phyloP scores from a whole-genome alignment of 2,888 invertebrate genomes.

The Cephus nigrinus region DNA sequence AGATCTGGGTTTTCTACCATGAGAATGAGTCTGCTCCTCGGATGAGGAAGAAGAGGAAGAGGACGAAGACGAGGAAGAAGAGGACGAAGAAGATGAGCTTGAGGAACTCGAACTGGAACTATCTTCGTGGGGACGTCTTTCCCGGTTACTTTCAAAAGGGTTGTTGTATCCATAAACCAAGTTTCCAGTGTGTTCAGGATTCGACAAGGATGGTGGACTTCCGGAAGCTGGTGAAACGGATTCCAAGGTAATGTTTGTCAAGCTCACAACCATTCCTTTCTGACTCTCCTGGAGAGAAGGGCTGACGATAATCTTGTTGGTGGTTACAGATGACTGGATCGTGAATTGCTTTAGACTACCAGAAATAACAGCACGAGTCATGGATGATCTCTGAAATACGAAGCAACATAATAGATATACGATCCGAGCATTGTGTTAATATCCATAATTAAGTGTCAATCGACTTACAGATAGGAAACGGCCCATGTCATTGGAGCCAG shows the following conservation, averaged over 20 bases:
- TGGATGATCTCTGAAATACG: constrained; percentile 69
- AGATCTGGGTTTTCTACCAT: background rate
- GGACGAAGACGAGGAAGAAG: constrained; percentile 20
- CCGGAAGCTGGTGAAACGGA: constrained; percentile 34
- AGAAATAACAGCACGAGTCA: constrained; percentile 70
- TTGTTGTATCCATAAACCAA: constrained; percentile 57
- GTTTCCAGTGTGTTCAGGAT: constrained; percentile 55
- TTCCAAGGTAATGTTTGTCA: constrained; percentile 69
- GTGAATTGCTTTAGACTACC: constrained; percentile 70
- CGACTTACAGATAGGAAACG: constrained; percentile 67
- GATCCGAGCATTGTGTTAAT: background rate
- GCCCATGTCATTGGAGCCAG: constrained; percentile 66
- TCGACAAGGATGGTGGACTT: constrained; percentile 29
- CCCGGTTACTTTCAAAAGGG: constrained; percentile 30
- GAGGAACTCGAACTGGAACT: constrained; percentile 24
- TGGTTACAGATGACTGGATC: constrained; percentile 75
- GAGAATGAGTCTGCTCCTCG: background rate
- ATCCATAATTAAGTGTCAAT: background rate
- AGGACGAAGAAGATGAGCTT: constrained; percentile 25
- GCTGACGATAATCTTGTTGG: constrained; percentile 72
- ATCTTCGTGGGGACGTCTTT: constrained; percentile 33
- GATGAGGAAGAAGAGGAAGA: background rate
- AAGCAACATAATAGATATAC: background rate
- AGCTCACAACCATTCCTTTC: constrained; percentile 74
- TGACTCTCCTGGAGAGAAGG: constrained; percentile 72